Evolutionary conservation across 2,113 vertebrate genomes (phyloP), one percentile per base, ranked within the genome.

Genomic region (Rallus limicola): DNA sequence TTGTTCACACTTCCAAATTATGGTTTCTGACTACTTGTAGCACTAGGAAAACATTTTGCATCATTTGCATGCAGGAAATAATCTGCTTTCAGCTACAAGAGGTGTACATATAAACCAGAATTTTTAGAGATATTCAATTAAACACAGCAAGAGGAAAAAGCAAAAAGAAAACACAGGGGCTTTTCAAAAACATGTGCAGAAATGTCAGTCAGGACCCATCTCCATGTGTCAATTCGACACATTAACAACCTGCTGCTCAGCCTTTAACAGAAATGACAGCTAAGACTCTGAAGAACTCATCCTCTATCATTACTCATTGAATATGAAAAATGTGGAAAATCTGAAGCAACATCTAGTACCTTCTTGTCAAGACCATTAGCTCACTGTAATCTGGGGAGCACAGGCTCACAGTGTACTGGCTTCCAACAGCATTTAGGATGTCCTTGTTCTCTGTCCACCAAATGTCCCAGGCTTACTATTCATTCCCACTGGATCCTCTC

Each of bases 101-200:
- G 5, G 3, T 0, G 0, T 33, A 58, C 1, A 3, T 17, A 29
- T 42, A 70, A 78, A 64, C 1, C 4, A 23, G 60, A 18, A 7
- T 34, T 40, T 88, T 42, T 29, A 16, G 50, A 76, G 20, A 31
- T 33, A 26, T 12, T 42, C 29, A 33, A 33, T 1, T 16, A 53
- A 59, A 9, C 20, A 59, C 14, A 58, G 44, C 3, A 82, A 6
- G 6, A 76, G 8, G 3, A 75, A 60, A 69, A 67, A 58, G 0
- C 1, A 58, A 75, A 58, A 42, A 60, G 5, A 34, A 62, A 48
- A 31, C 1, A 46, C 0, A 44, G 17, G 7, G 3, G 16, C 8
- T 53, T 90, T 74, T 77, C 28, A 74, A 87, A 76, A 16, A 9
- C 34, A 40, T 75, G 19, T 48, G 8, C 50, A 64, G 13, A 60